Evolutionary conservation across 2,888 invertebrate genomes (phyloP), one percentile per base, ranked within the genome.

Genomic region (Pycnomerus fuliginosus): DNA sequence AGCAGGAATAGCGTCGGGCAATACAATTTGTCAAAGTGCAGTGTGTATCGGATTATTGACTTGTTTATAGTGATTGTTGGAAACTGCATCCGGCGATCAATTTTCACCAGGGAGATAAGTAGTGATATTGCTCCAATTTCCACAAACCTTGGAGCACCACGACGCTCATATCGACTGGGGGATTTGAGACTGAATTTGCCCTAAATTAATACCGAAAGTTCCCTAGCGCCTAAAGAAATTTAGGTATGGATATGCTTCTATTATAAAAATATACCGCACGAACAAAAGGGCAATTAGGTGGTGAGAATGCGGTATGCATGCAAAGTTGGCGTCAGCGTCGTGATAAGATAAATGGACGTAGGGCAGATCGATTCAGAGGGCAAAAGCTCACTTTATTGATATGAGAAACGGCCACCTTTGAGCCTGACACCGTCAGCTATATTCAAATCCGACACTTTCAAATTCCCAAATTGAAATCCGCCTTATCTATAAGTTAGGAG

Each of bases 361-460:
- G 30, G 41, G 14, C 44, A 33, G 43, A 52, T 49, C 49, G 49
- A 52, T 50, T 34, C 41, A 41, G 27, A 29, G 34, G 39, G 44
- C 47, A 45, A 41, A 46, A 48, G 47, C 39, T 35, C 48, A 50
- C 44, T 52, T 57, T 52, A 55, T 53, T 53, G 55, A 50, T 51
- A 57, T 53, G 57, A 53, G 49, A 53, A 53, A 53, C 52, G 55
- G 45, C 48, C 50, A 52, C 49, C 53, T 47, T 55, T 45, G 43
- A 43, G 43, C 43, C 37, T 30, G 35, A 41, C 43, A 35, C 43
- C 56, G 55, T 54, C 55, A 52, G 56, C 55, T 55, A 53, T 58
- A 60, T 60, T 58, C 56, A 57, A 56, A 60, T 58, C 57, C 51
- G 46, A 53, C 60, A 60, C 56, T 57, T 55, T 53, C 50, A 55